phyloP scores from a whole-genome alignment of 37 sponge, comb jelly and placozoan species.

The Amphimedon queenslandica region DNA sequence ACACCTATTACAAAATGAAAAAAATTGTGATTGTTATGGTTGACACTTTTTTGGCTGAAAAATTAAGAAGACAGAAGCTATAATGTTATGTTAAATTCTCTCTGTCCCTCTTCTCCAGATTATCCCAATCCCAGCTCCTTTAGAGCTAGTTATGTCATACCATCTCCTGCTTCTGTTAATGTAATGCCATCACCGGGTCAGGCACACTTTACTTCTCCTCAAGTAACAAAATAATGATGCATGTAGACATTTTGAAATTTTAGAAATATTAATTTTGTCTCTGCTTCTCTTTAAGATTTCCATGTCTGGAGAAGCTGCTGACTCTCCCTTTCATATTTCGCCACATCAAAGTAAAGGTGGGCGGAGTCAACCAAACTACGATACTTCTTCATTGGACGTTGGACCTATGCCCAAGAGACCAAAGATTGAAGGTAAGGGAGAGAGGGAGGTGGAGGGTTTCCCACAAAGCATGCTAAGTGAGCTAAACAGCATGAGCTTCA shows the following conservation, averaged over 20 bases:
- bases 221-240: slow-evolving; percentile 3
- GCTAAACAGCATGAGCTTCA: no score
- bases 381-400: slow-evolving; percentile 1
- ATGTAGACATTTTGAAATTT: no score
- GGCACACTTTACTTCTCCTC: slow-evolving; percentile 32
- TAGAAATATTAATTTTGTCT: no score
- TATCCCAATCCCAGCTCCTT: slow-evolving; percentile 24
- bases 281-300: no score
- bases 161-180: slow-evolving; percentile 40
- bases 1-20: not conserved
- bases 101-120: slow-evolving; percentile 12
- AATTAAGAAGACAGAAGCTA: not conserved
- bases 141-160: slow-evolving; percentile 24
- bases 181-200: slow-evolving; percentile 41
- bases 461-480: no score
- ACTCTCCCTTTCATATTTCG: no score
- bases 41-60: not conserved
- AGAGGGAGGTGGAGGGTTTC: no score
- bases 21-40: not conserved
- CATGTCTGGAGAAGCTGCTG: no score
- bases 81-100: not conserved
- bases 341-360: no score
- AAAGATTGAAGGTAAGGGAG: slow-evolving; percentile 61
- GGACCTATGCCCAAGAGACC: slow-evolving; percentile 33
- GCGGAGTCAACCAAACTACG: no score